phyloP scores from a whole-genome alignment of 2,888 invertebrate species.

The Cynaeus angustus region DNA sequence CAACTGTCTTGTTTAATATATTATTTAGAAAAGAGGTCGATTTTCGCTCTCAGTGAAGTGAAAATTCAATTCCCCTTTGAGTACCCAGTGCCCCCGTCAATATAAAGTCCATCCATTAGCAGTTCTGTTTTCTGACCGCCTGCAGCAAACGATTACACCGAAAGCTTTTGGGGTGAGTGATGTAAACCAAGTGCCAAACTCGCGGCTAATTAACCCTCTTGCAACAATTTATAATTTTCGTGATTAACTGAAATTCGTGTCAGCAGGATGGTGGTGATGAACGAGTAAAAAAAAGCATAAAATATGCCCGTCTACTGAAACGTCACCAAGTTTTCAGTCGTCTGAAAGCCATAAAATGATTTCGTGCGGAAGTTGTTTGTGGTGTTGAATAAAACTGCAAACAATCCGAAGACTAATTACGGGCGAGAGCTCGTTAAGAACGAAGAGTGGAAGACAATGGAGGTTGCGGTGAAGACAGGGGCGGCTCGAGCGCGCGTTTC shows the following conservation, averaged over 20 bases:
- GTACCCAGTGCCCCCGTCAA: background rate
- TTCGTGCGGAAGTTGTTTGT: slow-evolving; percentile 47
- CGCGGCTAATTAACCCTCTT: slow-evolving; percentile 18
- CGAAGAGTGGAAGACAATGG: slow-evolving; percentile 43
- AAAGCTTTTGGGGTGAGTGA: background rate
- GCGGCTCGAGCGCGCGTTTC: slow-evolving; percentile 30
- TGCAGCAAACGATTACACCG: slow-evolving; percentile 6
- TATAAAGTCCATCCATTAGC: background rate
- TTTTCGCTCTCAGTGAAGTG: background rate
- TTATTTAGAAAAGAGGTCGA: background rate
- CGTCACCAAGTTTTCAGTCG: slow-evolving; percentile 32
- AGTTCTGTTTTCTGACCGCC: slow-evolving; percentile 1
- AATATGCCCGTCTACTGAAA: slow-evolving; percentile 20
- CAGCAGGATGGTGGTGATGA: slow-evolving; percentile 22
- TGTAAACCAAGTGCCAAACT: slow-evolving; percentile 10
- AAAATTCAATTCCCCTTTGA: background rate
- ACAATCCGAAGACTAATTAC: slow-evolving; percentile 47
- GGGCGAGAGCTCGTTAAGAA: slow-evolving; percentile 41
- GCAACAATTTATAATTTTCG: slow-evolving; percentile 38
- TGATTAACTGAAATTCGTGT: slow-evolving; percentile 39
- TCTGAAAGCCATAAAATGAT: slow-evolving; percentile 45
- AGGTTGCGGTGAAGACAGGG: slow-evolving; percentile 42
- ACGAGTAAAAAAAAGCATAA: slow-evolving; percentile 24
- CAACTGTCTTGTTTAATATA: background rate
- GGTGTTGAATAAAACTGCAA: slow-evolving; percentile 48